phyloP scores from a whole-genome alignment of 2,797 vertebrate genomes.

The Setipinna tenuifilis region DNA sequence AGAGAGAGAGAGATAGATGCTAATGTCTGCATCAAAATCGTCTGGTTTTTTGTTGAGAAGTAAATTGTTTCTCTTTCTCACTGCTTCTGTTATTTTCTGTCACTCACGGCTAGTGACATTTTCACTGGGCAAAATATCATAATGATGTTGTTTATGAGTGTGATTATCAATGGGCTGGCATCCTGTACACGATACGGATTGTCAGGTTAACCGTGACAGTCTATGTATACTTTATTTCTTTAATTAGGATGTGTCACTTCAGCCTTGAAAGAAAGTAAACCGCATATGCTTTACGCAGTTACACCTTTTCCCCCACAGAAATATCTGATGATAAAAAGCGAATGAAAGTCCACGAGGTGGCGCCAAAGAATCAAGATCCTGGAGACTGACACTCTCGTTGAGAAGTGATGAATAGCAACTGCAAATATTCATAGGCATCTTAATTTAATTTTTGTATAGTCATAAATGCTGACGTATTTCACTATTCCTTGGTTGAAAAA shows the following conservation, averaged over 20 bases:
- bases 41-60: not conserved
- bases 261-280: not conserved
- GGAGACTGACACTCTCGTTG: not conserved
- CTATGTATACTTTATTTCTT: not conserved
- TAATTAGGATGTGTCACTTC: not conserved
- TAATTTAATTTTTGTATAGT: not conserved
- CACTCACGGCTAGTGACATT: not conserved
- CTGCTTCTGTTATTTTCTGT: not conserved
- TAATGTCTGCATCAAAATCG: not conserved
- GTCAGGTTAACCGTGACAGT: not conserved
- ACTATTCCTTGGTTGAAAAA: not conserved
- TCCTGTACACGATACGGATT: not conserved
- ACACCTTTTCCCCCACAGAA: not conserved
- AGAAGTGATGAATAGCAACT: conserved; percentile 16
- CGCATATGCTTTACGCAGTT: not conserved
- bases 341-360: conserved; percentile 50
- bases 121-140: not conserved
- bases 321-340: not conserved
- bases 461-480: not conserved
- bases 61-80: not conserved
- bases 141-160: not conserved
- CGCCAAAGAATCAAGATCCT: conserved; percentile 47
- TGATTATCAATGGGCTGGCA: not conserved
- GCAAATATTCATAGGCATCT: not conserved
- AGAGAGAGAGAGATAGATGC: not conserved